These are phyloP conservation scores for Trypoxylus dichotomus DNA, from an alignment of 1,140 invertebrate species.

Conservation along the genomic window DNA sequence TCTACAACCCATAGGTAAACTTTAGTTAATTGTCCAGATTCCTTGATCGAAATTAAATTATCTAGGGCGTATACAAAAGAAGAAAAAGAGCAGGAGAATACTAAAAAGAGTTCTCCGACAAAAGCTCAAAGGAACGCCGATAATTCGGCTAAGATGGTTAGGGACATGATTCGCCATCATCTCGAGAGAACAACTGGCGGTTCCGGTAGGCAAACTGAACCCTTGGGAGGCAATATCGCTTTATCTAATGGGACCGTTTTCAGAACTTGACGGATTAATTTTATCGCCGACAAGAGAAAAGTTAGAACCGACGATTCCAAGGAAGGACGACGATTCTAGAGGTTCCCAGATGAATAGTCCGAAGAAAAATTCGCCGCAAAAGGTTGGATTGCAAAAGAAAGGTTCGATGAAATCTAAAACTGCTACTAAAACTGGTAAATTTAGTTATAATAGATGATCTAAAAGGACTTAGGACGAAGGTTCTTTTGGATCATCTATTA, in stretches of 20 bases:
- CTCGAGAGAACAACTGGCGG: slow-evolving; percentile 70
- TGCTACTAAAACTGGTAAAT: slow-evolving; percentile 37
- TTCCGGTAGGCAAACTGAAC: slow-evolving; percentile 52
- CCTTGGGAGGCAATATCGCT: slow-evolving; percentile 14
- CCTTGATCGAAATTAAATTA: background rate
- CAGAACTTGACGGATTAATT: slow-evolving; percentile 54
- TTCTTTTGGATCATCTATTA: background rate
- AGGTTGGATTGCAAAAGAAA: slow-evolving; percentile 45
- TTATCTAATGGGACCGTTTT: slow-evolving; percentile 30
- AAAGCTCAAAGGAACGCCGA: slow-evolving; percentile 58
- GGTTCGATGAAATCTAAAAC: slow-evolving; percentile 37
- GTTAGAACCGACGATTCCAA: slow-evolving; percentile 68
- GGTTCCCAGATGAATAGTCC: slow-evolving; percentile 65
- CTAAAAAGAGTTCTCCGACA: slow-evolving; percentile 72
- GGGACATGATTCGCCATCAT: slow-evolving; percentile 67
- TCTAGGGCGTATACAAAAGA: slow-evolving; percentile 77
- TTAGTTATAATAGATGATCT: background rate
- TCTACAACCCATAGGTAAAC: slow-evolving; percentile 76
- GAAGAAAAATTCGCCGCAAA: slow-evolving; percentile 60
- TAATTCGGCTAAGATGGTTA: slow-evolving; percentile 56
- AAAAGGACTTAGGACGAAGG: background rate
- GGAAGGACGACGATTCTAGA: slow-evolving; percentile 63
- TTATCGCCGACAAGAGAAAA: slow-evolving; percentile 72
- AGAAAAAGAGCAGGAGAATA: slow-evolving; percentile 85
- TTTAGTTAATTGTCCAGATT: background rate